Conservation (phyloP, 1,140 invertebrate species). For the Rhopalosiphum maidis region DNA sequence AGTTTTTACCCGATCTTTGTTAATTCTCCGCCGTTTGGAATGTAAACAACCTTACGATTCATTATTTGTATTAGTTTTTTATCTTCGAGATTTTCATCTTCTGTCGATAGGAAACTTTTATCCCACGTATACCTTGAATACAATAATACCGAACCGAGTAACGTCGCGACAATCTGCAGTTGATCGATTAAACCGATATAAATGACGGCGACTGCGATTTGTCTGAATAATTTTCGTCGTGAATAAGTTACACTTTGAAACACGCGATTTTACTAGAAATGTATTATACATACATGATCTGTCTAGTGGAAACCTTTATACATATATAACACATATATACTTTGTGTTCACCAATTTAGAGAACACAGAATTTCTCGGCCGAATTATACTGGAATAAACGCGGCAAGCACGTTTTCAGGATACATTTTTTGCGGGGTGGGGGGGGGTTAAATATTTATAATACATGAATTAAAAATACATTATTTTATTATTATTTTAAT, state of each 20-base stretch:
- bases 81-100: not conserved
- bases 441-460: no score
- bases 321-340: no score
- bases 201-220: not conserved
- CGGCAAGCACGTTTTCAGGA: no score
- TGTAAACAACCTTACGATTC: not conserved
- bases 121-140: not conserved
- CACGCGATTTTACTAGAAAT: no score
- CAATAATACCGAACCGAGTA: not conserved
- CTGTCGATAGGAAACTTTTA: not conserved
- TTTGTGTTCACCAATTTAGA: no score
- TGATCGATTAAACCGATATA: not conserved
- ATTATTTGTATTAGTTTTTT: not conserved
- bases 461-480: no score
- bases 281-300: no score
- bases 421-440: no score
- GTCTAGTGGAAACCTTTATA: not conserved
- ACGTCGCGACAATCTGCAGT: not conserved
- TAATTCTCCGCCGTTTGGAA: not conserved
- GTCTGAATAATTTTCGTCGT: not conserved
- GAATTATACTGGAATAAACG: no score
- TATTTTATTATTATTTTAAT: no score
- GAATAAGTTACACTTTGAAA: not conserved
- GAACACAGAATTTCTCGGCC: no score
- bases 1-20: not conserved